Percentiles rank a stretch among this genome's conserved stretches.
Conservation (phyloP, 2,797 vertebrate genomes). For the Coreius guichenoti region DNA sequence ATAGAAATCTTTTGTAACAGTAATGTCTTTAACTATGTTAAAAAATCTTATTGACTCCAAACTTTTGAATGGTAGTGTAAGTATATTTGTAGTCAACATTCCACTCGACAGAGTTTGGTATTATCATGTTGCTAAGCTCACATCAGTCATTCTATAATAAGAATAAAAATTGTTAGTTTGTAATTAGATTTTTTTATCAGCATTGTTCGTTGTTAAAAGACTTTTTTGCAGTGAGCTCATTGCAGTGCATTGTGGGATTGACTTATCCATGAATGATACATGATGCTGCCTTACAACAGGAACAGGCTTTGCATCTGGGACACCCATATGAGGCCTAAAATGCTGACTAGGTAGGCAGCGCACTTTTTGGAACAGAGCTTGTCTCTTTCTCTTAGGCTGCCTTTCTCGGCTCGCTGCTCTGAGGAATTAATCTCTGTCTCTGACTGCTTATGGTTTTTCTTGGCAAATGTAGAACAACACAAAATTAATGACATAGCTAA, state of each 20-base stretch:
- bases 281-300: neutral
- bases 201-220: neutral
- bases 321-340: neutral
- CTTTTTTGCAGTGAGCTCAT: neutral
- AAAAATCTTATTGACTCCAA: neutral
- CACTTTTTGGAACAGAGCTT: constrained; percentile 6
- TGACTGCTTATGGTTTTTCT: constrained; percentile 37
- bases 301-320: neutral
- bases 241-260: neutral
- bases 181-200: neutral
- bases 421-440: constrained; percentile 39
- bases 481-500: constrained; percentile 53
- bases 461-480: constrained; percentile 48
- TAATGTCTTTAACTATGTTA: neutral
- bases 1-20: neutral
- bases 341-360: constrained; percentile 1
- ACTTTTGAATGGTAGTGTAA: neutral
- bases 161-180: neutral
- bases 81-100: neutral
- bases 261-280: neutral
- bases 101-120: neutral
- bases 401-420: neutral
- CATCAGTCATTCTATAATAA: neutral
- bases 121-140: neutral
- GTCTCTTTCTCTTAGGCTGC: neutral